Percentiles rank a stretch among this genome's conserved stretches.
Conservation (phyloP, 2,888 invertebrate genomes). For the Syrphus vitripennis region DNA sequence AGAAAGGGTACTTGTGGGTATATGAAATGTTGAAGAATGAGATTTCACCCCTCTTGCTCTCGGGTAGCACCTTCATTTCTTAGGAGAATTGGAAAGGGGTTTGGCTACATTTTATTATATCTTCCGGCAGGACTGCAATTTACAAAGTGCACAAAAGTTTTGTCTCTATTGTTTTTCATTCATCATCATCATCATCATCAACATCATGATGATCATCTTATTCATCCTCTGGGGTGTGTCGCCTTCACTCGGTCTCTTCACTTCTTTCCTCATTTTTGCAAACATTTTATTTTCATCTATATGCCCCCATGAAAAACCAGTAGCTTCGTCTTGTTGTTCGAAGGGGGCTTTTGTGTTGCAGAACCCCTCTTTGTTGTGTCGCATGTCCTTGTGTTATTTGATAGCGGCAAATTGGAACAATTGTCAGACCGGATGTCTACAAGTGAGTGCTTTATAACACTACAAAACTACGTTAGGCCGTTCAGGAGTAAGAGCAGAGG, state of each 20-base stretch:
- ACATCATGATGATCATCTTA: too few relatives aligned
- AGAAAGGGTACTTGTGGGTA: not conserved
- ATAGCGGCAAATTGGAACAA: constrained; percentile 75
- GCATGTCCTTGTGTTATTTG: constrained; percentile 73
- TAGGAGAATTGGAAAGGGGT: constrained; percentile 1
- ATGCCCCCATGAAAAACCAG: not conserved
- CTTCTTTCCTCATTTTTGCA: constrained; percentile 4
- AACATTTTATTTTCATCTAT: constrained; percentile 50
- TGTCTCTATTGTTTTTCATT: constrained; percentile 69
- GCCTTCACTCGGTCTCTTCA: not conserved
- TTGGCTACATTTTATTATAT: constrained; percentile 66
- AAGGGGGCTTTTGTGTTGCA: constrained; percentile 68
- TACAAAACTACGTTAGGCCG: constrained; percentile 63
- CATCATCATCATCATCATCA: constrained; percentile 42
- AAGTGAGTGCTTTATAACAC: constrained; percentile 73
- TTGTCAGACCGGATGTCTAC: constrained; percentile 75
- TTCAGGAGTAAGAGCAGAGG: not conserved
- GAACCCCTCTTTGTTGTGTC: constrained; percentile 46
- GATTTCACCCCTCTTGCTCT: constrained; percentile 4
- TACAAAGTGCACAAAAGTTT: constrained; percentile 71
- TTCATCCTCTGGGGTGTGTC: constrained; percentile 35
- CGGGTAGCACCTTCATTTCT: constrained; percentile 27
- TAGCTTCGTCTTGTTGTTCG: constrained; percentile 47
- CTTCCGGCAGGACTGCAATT: constrained; percentile 72
- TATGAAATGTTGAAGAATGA: not conserved